phyloP scores from a whole-genome alignment of 2,888 invertebrate genomes.

The Oligia latruncula region DNA sequence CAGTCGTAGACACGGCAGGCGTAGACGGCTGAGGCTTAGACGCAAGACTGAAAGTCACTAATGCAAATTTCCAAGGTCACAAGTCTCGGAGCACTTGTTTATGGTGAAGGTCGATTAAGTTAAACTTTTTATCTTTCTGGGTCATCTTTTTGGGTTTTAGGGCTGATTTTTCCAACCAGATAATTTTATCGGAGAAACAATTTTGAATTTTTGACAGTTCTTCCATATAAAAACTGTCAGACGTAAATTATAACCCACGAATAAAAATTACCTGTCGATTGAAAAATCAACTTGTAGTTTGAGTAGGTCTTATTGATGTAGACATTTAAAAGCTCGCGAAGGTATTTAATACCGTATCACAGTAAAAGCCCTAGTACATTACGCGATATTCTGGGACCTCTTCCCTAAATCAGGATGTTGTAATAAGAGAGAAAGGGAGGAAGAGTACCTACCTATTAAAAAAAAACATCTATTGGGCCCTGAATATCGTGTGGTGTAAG shows the following conservation, averaged over 20 bases:
- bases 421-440: background rate
- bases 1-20: background rate
- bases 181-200: too few relatives aligned
- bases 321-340: background rate
- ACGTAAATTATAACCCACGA: too few relatives aligned
- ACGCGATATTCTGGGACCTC: background rate
- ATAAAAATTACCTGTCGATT: too few relatives aligned
- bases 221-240: too few relatives aligned
- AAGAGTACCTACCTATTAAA: background rate
- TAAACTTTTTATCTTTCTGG: background rate
- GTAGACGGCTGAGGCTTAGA: slow-evolving; percentile 1
- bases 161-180: too few relatives aligned
- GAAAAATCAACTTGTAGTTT: background rate
- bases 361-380: background rate
- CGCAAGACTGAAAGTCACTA: slow-evolving; percentile 8
- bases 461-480: background rate
- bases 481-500: background rate
- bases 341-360: background rate
- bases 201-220: too few relatives aligned
- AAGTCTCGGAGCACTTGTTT: background rate
- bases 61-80: background rate
- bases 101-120: background rate
- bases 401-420: background rate
- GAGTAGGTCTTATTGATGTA: background rate
- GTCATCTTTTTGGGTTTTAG: background rate